Evolutionary conservation across 2,888 invertebrate species (phyloP).

Genomic region (Synanthedon myopaeformis): DNA sequence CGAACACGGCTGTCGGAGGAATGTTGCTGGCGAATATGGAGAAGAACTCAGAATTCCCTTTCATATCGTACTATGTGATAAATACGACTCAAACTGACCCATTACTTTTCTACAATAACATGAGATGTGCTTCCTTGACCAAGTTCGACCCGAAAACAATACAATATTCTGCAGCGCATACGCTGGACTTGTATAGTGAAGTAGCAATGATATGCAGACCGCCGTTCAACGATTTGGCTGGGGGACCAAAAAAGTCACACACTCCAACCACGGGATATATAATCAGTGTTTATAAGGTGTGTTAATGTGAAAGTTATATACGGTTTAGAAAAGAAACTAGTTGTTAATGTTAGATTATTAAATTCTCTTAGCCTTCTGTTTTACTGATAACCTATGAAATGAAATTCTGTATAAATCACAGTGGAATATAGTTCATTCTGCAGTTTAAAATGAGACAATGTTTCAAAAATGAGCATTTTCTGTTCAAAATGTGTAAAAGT

Average conservation of each 20-base stretch:
- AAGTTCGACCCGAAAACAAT: conserved; percentile 85
- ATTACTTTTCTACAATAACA: conserved; percentile 85
- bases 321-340: background rate
- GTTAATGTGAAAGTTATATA: conserved; percentile 3
- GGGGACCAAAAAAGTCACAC: conserved; percentile 81
- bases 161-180: conserved; percentile 88
- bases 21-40: conserved; percentile 93
- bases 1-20: conserved; percentile 81
- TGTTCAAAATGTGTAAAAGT: too few species aligned
- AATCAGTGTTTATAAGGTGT: conserved; percentile 88
- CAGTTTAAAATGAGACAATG: too few species aligned
- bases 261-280: conserved; percentile 89
- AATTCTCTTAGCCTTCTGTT: too few species aligned
- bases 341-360: too few species aligned
- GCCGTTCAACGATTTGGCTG: conserved; percentile 82
- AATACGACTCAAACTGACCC: conserved; percentile 90
- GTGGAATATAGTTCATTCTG: too few species aligned
- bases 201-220: conserved; percentile 92
- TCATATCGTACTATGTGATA: conserved; percentile 91
- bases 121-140: conserved; percentile 83
- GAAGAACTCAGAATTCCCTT: conserved; percentile 89
- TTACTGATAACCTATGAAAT: too few species aligned
- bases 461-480: too few species aligned
- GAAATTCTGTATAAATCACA: too few species aligned
- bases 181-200: conserved; percentile 88